Percentiles rank a stretch among this genome's conserved stretches.
These are phyloP conservation scores for Cygnus olor DNA, from an alignment of 2,797 vertebrate species.

Conservation along the genomic window DNA sequence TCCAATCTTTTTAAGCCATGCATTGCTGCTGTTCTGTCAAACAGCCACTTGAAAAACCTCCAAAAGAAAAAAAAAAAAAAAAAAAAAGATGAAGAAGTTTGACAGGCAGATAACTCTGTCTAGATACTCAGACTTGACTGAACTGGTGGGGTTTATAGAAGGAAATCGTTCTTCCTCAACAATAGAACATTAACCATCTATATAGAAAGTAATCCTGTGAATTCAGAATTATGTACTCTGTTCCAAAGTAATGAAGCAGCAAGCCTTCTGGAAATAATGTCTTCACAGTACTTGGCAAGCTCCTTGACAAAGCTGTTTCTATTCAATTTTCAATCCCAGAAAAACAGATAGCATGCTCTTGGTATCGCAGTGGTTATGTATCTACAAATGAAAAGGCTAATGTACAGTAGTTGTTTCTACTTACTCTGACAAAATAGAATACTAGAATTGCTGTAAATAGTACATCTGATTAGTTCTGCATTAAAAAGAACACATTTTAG, in stretches of 20 bases:
- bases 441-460: background rate
- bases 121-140: background rate
- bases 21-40: background rate
- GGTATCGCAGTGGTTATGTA: background rate
- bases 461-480: background rate
- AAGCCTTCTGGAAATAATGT: conserved; percentile 11
- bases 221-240: background rate
- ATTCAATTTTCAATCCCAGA: conserved; percentile 13
- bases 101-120: background rate
- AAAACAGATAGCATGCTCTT: background rate
- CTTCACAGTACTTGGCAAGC: background rate
- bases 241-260: conserved; percentile 35
- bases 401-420: background rate
- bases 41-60: background rate
- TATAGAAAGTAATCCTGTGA: background rate
- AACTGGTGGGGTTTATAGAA: background rate
- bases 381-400: background rate
- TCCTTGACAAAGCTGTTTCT: conserved; percentile 1
- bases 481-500: background rate
- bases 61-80: background rate
- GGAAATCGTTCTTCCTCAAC: background rate
- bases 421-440: background rate
- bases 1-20: background rate
- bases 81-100: background rate
- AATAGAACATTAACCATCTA: background rate